phyloP scores from a whole-genome alignment of 2,888 invertebrate genomes.

The Mellilla xanthometata region DNA sequence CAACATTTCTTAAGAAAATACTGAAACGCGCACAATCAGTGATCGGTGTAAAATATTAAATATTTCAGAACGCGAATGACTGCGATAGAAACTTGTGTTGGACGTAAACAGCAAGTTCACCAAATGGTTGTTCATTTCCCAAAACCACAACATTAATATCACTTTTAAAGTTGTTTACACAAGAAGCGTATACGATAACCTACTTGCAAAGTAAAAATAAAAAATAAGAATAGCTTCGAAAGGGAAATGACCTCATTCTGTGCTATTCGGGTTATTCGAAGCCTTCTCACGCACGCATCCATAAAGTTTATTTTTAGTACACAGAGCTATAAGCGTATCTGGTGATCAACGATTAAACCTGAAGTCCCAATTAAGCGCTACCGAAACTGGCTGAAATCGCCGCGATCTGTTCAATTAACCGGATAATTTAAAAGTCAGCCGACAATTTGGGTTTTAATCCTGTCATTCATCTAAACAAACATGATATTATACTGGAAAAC shows the following conservation, averaged over 20 bases:
- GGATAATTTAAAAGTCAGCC: conserved; percentile 44
- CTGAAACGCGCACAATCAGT: no score
- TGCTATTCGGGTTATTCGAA: conserved; percentile 58
- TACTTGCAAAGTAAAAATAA: conserved; percentile 57
- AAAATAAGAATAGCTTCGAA: conserved; percentile 63
- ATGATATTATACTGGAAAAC: conserved; percentile 37
- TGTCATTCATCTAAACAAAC: conserved; percentile 49
- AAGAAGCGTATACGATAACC: conserved; percentile 36
- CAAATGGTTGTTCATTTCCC: not conserved
- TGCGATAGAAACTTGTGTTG: not conserved
- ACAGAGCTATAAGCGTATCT: conserved; percentile 60
- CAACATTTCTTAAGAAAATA: no score
- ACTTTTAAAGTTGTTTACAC: conserved; percentile 18
- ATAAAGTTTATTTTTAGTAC: conserved; percentile 74
- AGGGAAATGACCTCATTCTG: conserved; percentile 75
- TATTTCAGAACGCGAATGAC: no score
- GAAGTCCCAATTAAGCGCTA: conserved; percentile 63
- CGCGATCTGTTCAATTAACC: conserved; percentile 58
- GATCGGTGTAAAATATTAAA: no score
- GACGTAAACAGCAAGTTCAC: not conserved
- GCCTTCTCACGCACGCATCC: conserved; percentile 69
- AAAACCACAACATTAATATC: conserved; percentile 11
- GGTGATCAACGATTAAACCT: conserved; percentile 64
- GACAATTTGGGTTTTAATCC: conserved; percentile 50
- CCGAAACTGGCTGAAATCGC: conserved; percentile 54